Evolutionary conservation across 2,888 invertebrate genomes (phyloP).

Genomic region (Leptogaster cylindrica): DNA sequence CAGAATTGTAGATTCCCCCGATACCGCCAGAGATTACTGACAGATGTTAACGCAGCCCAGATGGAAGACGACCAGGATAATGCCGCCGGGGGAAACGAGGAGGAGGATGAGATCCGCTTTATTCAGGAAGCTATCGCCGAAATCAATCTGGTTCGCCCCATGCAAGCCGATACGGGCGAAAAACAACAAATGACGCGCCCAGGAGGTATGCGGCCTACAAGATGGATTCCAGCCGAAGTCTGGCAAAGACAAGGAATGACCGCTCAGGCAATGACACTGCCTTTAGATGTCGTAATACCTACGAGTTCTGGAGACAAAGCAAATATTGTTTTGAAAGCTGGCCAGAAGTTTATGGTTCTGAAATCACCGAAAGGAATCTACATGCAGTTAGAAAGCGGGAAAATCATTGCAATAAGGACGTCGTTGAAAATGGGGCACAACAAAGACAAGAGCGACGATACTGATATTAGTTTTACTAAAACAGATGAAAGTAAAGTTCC

Average conservation of each 20-base stretch:
- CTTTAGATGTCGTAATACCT: constrained; percentile 87
- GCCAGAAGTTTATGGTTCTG: constrained; percentile 91
- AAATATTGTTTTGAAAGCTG: constrained; percentile 89
- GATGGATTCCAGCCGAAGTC: constrained; percentile 89
- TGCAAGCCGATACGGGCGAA: constrained; percentile 71
- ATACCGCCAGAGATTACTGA: too few relatives aligned
- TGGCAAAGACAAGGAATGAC: constrained; percentile 95
- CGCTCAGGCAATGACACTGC: constrained; percentile 92
- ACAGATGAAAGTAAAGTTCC: too few relatives aligned
- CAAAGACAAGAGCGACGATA: constrained; percentile 43
- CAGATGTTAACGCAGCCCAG: too few relatives aligned
- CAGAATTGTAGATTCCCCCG: too few relatives aligned
- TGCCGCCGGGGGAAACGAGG: too few relatives aligned
- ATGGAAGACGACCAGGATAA: too few relatives aligned
- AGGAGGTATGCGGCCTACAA: constrained; percentile 64
- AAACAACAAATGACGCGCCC: constrained; percentile 54
- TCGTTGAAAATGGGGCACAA: constrained; percentile 54
- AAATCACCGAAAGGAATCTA: constrained; percentile 96
- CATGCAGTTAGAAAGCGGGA: constrained; percentile 92
- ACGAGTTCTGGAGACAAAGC: constrained; percentile 89
- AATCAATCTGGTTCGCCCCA: constrained; percentile 80
- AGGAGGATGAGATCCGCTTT: too few relatives aligned
- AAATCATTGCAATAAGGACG: constrained; percentile 85
- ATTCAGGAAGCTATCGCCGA: too few relatives aligned
- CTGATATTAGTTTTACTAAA: constrained; percentile 12